phyloP scores from a whole-genome alignment of 2,888 invertebrate species.

The Nycteola revayana region DNA sequence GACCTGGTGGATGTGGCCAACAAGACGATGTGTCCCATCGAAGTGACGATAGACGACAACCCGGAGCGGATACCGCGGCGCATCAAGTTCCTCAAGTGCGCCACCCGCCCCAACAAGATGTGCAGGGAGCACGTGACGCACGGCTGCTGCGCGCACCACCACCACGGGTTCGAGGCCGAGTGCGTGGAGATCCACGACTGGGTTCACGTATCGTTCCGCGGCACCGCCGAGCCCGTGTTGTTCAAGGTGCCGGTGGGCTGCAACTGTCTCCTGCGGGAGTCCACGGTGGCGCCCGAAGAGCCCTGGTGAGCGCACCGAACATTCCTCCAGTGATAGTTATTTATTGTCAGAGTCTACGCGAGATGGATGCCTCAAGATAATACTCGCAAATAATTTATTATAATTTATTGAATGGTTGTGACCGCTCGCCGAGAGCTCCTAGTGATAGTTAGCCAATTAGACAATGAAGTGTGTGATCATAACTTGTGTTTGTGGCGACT shows the following conservation, averaged over 20 bases:
- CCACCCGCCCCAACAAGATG: constrained; percentile 47
- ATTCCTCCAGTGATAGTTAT: constrained; percentile 29
- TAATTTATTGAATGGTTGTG: constrained; percentile 34
- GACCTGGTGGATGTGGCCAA: constrained; percentile 51
- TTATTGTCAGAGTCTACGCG: constrained; percentile 26
- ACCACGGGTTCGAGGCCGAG: constrained; percentile 50
- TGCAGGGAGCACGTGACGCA: constrained; percentile 50
- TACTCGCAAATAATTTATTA: constrained; percentile 33
- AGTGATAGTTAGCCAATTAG: constrained; percentile 24
- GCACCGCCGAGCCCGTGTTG: constrained; percentile 21
- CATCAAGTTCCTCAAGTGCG: constrained; percentile 67
- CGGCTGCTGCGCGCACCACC: constrained; percentile 63
- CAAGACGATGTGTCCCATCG: constrained; percentile 66
- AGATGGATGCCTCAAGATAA: constrained; percentile 7
- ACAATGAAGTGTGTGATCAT: constrained; percentile 8
- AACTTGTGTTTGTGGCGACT: too few species aligned
- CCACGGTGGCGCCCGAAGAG: constrained; percentile 29
- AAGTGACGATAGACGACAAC: constrained; percentile 51
- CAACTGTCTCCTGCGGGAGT: constrained; percentile 60
- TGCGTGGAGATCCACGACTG: constrained; percentile 69
- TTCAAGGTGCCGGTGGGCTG: constrained; percentile 66
- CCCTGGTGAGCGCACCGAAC: constrained; percentile 6
- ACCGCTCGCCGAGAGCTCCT: constrained; percentile 9
- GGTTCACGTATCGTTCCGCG: constrained; percentile 60
- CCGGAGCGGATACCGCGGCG: constrained; percentile 56